A percentile compares a stretch with the other conserved stretches of the same genome.
phyloP scores from a whole-genome alignment of 2,888 invertebrate species.

The Molanna angustata region DNA sequence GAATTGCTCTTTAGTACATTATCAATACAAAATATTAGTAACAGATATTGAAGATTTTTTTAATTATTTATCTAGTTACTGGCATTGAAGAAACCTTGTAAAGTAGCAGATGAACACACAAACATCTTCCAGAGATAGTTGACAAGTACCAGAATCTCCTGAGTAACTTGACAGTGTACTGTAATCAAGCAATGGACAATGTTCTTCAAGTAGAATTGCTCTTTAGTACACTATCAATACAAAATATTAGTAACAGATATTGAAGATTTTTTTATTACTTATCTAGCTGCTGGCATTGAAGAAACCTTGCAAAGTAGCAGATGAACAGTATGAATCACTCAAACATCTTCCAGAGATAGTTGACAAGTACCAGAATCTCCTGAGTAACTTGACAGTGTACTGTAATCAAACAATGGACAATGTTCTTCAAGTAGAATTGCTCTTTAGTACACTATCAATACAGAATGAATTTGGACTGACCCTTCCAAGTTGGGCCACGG shows the following conservation, averaged over 20 bases:
- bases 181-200: conserved; percentile 50
- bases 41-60: no score
- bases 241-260: no score
- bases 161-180: conserved; percentile 56
- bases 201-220: conserved; percentile 68
- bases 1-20: conserved; percentile 72
- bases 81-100: conserved; percentile 47
- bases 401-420: conserved; percentile 51
- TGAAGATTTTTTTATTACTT: background rate
- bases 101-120: conserved; percentile 44
- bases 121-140: conserved; percentile 49
- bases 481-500: conserved; percentile 73
- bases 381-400: conserved; percentile 57
- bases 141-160: conserved; percentile 60
- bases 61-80: conserved; percentile 41
- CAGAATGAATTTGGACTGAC: conserved; percentile 60
- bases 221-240: no score
- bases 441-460: conserved; percentile 69
- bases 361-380: conserved; percentile 58
- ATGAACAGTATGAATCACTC: conserved; percentile 49
- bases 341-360: conserved; percentile 50
- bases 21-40: conserved; percentile 57
- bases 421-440: conserved; percentile 65
- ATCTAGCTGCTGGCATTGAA: conserved; percentile 46
- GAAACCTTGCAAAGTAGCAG: conserved; percentile 45